Percentiles rank a stretch among this genome's conserved stretches.
Evolutionary conservation across 2,888 invertebrate species (phyloP).

Genomic region (Mystacides longicornis): DNA sequence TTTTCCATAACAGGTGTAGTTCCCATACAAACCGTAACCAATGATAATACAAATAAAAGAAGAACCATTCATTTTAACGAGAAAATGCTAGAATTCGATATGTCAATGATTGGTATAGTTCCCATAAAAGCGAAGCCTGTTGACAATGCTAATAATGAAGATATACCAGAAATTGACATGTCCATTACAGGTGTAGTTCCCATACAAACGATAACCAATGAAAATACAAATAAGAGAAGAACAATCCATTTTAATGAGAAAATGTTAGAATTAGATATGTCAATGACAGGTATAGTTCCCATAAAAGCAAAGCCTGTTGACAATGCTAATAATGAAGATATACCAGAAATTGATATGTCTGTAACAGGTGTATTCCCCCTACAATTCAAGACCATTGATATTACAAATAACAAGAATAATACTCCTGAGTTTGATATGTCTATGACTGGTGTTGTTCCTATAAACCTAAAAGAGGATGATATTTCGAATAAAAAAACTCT

Average conservation of each 20-base stretch:
- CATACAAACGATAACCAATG: background rate
- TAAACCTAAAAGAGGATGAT: too few species aligned
- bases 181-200: background rate
- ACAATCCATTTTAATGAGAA: background rate
- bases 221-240: background rate
- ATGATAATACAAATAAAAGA: too few species aligned
- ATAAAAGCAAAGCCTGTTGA: background rate
- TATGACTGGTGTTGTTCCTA: background rate
- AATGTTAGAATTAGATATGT: background rate
- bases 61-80: background rate
- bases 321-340: background rate
- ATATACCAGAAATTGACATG: background rate
- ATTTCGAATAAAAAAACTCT: too few species aligned
- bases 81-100: conserved; percentile 2
- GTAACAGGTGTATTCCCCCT: background rate
- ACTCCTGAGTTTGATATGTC: background rate
- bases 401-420: too few species aligned
- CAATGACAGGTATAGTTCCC: background rate
- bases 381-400: too few species aligned
- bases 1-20: conserved; percentile 3
- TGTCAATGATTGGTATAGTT: background rate
- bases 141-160: background rate
- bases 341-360: background rate
- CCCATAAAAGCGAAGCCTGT: too few species aligned
- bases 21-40: too few species aligned